Evolutionary conservation across 2,113 vertebrate genomes (phyloP).

Genomic region (Alligator mississippiensis): DNA sequence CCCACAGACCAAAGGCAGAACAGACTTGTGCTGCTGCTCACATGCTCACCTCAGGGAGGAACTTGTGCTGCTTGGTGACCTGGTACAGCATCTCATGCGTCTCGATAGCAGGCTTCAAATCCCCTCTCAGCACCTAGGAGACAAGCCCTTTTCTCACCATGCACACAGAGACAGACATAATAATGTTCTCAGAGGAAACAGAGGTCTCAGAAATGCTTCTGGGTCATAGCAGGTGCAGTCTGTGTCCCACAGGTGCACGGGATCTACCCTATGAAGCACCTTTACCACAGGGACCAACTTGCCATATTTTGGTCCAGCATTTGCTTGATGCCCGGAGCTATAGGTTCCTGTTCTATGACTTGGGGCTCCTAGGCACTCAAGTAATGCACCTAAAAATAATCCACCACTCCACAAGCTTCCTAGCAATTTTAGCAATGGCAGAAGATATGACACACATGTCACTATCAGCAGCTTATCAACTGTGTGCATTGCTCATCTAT

Average conservation of each 20-base stretch:
- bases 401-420: too few relatives aligned
- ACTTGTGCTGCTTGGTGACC: conserved; percentile 29
- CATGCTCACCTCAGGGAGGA: conserved; percentile 22
- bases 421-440: too few relatives aligned
- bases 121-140: conserved; percentile 20
- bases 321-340: too few relatives aligned
- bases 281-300: too few relatives aligned
- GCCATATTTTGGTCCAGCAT: too few relatives aligned
- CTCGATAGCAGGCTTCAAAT: conserved; percentile 22
- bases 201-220: background rate
- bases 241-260: background rate
- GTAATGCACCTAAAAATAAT: too few relatives aligned
- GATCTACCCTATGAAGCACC: too few relatives aligned
- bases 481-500: too few relatives aligned
- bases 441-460: too few relatives aligned
- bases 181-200: background rate
- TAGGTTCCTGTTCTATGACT: too few relatives aligned
- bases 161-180: background rate
- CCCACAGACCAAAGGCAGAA: background rate
- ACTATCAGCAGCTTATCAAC: too few relatives aligned
- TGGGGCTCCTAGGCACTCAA: too few relatives aligned
- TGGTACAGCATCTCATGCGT: conserved; percentile 41
- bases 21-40: background rate
- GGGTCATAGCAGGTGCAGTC: background rate
- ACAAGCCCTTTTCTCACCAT: background rate